Evolutionary conservation across 2,888 invertebrate genomes (phyloP).

Genomic region (Brassicogethes aeneus): DNA sequence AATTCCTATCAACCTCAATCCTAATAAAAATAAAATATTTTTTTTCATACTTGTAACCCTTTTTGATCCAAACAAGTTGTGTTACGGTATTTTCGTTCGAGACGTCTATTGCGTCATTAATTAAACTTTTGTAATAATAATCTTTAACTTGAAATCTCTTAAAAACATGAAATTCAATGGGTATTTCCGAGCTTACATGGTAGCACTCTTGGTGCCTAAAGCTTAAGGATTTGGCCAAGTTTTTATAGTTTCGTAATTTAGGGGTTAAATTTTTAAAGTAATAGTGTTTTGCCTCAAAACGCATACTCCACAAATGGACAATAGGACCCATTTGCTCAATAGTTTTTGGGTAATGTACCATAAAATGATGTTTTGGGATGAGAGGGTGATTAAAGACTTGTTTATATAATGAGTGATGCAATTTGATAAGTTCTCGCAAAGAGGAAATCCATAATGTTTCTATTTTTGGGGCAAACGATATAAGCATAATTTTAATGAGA

Average conservation of each 20-base stretch:
- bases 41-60: too few species aligned
- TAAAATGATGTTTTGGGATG: constrained; percentile 11
- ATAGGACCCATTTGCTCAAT: constrained; percentile 10
- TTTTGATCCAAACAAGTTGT: too few species aligned
- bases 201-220: constrained; percentile 5
- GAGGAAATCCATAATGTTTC: not conserved
- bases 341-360: constrained; percentile 10
- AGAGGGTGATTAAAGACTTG: constrained; percentile 3
- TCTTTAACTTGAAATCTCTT: too few species aligned
- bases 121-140: too few species aligned
- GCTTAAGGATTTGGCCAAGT: constrained; percentile 4
- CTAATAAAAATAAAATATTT: too few species aligned
- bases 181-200: too few species aligned
- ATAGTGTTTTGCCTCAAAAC: constrained; percentile 10
- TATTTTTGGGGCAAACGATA: constrained; percentile 1
- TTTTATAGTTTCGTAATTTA: constrained; percentile 8
- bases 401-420: constrained; percentile 2
- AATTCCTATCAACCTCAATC: too few species aligned
- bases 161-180: too few species aligned
- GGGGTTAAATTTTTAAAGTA: constrained; percentile 6
- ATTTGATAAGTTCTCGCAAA: not conserved
- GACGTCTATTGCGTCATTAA: too few species aligned
- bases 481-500: constrained; percentile 4
- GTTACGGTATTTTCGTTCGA: too few species aligned
- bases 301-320: constrained; percentile 9